Evolutionary conservation across 2,888 invertebrate species (phyloP), one percentile per base, ranked within the genome.

Genomic region (Coleophora flavipennella): DNA sequence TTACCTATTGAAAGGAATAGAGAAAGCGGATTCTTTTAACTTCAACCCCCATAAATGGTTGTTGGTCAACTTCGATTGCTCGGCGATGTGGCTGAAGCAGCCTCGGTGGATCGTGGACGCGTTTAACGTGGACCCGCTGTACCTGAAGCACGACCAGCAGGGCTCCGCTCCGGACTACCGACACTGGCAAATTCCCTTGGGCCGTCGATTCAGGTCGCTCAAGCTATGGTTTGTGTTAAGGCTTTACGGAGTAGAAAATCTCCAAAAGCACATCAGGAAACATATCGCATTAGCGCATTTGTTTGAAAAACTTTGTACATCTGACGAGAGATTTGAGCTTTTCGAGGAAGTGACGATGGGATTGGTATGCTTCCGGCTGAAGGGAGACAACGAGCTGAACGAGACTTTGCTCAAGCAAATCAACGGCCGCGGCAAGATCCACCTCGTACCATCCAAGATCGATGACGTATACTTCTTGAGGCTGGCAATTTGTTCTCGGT

Each of bases 1-100:
- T 32, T 90, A 95, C 62, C 81, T 96, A 14, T 93, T 97, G 91
- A 90, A 91, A 52, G 96, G 96, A 14, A 73, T 95, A 6, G 93
- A 99, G 74, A 88, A 89, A 43, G 97, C 96, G 0, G 94, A 97
- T 62, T 99, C 98, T 0, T 97, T 99, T 72, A 98, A 99, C 75
- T 97, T 99, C 66, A 99, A 99, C 70, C 99, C 99, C 0, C 99
- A 99, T 76, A 99, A 99, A 78, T 99, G 99, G 99, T 85, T 99
- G 89, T 76, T 99, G 51, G 96, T 99, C n/a, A 99, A 97, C 74
- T 99, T 99, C 59, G 99, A 99, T 75, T 99, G 99, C 67, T 99
- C 99, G 9, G 92, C 98, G 0, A 93, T 99, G 94, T 99, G 99
- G 99, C 84, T 95, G 3, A 95, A 94, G 60, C 90, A 95, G 62